Evolutionary conservation across 2,797 vertebrate species (phyloP), one percentile per base, ranked within the genome.

Genomic region (Sciaenops ocellatus): DNA sequence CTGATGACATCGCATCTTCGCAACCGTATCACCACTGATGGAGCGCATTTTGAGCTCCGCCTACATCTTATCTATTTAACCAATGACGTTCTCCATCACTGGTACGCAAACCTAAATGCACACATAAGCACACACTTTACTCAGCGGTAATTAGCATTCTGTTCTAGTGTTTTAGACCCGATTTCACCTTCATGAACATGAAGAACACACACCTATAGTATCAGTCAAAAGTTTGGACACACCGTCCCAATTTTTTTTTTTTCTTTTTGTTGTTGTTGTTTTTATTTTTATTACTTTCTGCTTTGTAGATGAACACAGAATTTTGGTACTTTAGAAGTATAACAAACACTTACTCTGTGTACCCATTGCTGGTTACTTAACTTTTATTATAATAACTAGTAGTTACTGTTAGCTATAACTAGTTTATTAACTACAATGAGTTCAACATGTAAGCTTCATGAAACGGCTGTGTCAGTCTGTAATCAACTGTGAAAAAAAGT

Each of bases 1-100:
- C 90, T 99, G 86, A 98, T 99, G 98, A 96, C 97, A 0, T 96
- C 96, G 28, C 98, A 99, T 91, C 96, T 99, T 20, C 96, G 97
- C 41, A 98, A 98, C 87, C 97, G 98, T 20, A 99, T 99, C 78
- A 97, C 96, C 0, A 94, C 96, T 0, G 97, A 99, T 0, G 95
- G 94, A 2, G 98, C 97, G 0, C 98, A 98, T 89, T 99, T 99
- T 0, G 98, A 99, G 91, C 96, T 99, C 38, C 95, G 98, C 3
- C 93, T 99, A 3, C 98, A 99, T 77, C 96, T 99, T 28, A 99
- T 99, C 94, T 99, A 99, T 91, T 88, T 99, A 72, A 99, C 97
- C 84, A 99, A 99, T 0, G 98, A 99, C 0, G 98, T 99, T 7
- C 85, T 99, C 52, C 98, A 99, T 86, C 98, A 99, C 94, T 99